Base-by-base conservation (phyloP, 1,140 invertebrate species). In the Nixonia krombeini region DNA sequence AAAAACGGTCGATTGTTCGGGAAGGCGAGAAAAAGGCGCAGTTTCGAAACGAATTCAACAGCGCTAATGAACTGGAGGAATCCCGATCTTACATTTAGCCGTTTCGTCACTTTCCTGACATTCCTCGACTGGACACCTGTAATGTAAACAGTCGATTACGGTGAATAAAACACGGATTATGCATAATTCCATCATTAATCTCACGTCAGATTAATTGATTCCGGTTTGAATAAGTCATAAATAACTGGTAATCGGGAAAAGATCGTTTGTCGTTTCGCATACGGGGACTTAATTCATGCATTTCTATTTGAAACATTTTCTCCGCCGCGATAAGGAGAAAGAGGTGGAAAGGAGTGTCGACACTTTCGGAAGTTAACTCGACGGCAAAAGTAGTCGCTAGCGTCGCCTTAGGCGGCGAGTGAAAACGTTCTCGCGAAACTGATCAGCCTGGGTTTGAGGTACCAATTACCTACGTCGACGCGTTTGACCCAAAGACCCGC, bases 371-470 rank as follows among this genome's bases (percentile, higher is more conserved):
- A 41, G 68, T 66, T 62, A 44, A 63, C 61, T 70, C 52, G 50
- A 56, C 59, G 62, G 68, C 68, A 71, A 71, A 71, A 71, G 68
- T 71, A 66, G 68, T 66, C 37, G 17, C 55, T 56, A 59, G 44
- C 38, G 35, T 71, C 17, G 69, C 69, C 57, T 23, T 6, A 44
- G 68, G 68, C 68, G 47, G 18, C 38, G 38, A 66, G 68, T 71
- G 68, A 71, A 71, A 71, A 70, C 67, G 59, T 65, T 70, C 61
- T 44, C 67, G 59, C 61, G 55, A 70, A 62, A 47, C 38, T 56
- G 62, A 65, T 62, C 45, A 46, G 33, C 59, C 50, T 38, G 50
- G 59, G 55, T 46, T 64, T 57, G 51, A 52, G 42, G 50, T 59
- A 64, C 38, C 41, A 41, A 50, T 62, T 63, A 28, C 47, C 26